Conservation (phyloP, 1,140 invertebrate genomes). For the Drosophila ananassae region DNA sequence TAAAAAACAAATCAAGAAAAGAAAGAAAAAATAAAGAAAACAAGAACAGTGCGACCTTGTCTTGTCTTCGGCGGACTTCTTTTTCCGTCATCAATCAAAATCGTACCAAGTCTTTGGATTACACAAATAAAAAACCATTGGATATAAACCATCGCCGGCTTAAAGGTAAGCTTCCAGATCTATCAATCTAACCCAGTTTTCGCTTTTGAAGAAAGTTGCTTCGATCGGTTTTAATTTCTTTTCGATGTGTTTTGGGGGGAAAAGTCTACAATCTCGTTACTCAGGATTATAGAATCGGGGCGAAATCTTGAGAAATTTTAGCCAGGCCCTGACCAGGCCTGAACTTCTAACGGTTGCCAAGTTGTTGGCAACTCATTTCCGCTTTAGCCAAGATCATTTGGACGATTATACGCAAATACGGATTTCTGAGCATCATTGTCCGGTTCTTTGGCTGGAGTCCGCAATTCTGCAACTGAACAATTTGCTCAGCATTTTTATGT, state of each 20-base stretch:
- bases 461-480: conserved; percentile 31
- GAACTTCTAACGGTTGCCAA: conserved; percentile 43
- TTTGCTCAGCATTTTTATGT: conserved; percentile 61
- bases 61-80: conserved; percentile 40
- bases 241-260: conserved; percentile 35
- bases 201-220: conserved; percentile 58
- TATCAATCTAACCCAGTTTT: conserved; percentile 48
- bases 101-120: conserved; percentile 57
- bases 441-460: conserved; percentile 27
- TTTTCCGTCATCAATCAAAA: conserved; percentile 54
- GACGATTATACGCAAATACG: conserved; percentile 65
- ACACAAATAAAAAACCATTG: conserved; percentile 34
- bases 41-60: conserved; percentile 61
- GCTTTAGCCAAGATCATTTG: conserved; percentile 46
- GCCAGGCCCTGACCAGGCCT: conserved; percentile 11
- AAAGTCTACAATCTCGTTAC: conserved; percentile 62
- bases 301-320: conserved; percentile 22
- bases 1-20: conserved; percentile 19
- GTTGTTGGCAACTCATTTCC: conserved; percentile 67
- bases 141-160: conserved; percentile 38
- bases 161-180: conserved; percentile 54
- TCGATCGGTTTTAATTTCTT: conserved; percentile 36
- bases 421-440: conserved; percentile 49
- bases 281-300: conserved; percentile 35
- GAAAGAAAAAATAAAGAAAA: conserved; percentile 9